A percentile compares a stretch with the other conserved stretches of the same genome.
phyloP scores from a whole-genome alignment of 2,113 vertebrate genomes.

The Picathartes gymnocephalus region DNA sequence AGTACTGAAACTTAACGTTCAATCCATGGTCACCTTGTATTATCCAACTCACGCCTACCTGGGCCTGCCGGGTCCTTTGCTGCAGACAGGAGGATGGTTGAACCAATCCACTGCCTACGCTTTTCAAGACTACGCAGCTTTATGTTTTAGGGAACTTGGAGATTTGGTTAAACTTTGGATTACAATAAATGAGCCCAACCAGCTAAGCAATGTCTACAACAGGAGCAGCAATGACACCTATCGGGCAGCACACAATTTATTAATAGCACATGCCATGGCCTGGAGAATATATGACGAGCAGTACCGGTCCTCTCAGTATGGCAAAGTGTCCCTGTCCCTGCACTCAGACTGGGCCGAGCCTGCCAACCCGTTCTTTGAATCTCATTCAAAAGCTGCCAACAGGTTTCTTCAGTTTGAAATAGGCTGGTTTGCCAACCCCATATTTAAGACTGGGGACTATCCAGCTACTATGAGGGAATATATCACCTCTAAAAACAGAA shows the following conservation, averaged over 20 bases:
- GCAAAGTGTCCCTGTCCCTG: constrained; percentile 83
- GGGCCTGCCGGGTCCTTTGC: constrained; percentile 77
- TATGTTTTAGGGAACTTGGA: constrained; percentile 88
- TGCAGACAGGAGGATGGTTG: constrained; percentile 84
- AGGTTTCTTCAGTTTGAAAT: constrained; percentile 89
- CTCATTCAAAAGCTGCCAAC: constrained; percentile 77
- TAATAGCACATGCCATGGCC: constrained; percentile 85
- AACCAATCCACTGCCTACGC: constrained; percentile 77
- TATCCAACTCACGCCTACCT: constrained; percentile 80
- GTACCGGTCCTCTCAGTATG: constrained; percentile 68
- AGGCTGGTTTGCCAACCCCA: constrained; percentile 87
- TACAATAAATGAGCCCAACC: constrained; percentile 94
- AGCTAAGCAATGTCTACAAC: constrained; percentile 77
- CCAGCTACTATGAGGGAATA: constrained; percentile 78
- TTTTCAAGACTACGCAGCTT: constrained; percentile 81
- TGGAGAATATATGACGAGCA: constrained; percentile 81
- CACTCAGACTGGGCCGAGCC: constrained; percentile 92
- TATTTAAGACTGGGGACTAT: constrained; percentile 82
- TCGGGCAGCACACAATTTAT: constrained; percentile 80
- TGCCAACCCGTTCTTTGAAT: constrained; percentile 83
- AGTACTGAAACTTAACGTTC: constrained; percentile 74
- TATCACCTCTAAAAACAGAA: constrained; percentile 62
- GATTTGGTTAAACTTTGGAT: constrained; percentile 88
- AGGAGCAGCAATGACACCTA: constrained; percentile 73
- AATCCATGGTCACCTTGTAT: constrained; percentile 84